Conservation (phyloP, 2,113 vertebrate species). For the Motacilla alba region DNA sequence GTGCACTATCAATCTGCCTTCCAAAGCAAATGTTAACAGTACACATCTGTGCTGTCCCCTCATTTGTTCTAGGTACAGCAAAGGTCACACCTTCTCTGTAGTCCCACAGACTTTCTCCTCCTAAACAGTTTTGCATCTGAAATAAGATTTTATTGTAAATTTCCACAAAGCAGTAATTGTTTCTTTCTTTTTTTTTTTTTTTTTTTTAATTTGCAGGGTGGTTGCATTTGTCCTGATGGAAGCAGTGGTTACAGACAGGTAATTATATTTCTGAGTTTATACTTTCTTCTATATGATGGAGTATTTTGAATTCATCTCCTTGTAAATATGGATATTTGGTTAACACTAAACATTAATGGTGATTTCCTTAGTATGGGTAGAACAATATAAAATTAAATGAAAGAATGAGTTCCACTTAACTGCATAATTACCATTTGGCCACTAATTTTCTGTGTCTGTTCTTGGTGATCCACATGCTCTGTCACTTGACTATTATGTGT, state of each 20-base stretch:
- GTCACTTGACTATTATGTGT: neutral
- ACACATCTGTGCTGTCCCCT: neutral
- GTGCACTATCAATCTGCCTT: neutral
- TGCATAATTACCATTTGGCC: neutral
- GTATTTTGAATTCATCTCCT: neutral
- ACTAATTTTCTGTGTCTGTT: neutral
- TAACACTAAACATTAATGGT: neutral
- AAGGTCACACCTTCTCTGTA: neutral
- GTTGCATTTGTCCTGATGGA: conserved; percentile 60
- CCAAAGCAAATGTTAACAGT: neutral
- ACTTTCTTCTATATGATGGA: neutral
- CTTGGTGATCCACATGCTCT: neutral
- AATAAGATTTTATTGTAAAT: neutral
- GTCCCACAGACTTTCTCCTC: neutral
- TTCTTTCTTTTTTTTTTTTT: neutral
- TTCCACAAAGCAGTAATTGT: neutral
- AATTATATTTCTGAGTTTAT: neutral
- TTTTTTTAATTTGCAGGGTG: neutral
- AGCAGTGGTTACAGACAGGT: conserved; percentile 47
- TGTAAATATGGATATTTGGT: neutral
- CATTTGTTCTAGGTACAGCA: neutral
- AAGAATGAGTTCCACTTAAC: neutral
- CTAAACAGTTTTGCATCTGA: neutral
- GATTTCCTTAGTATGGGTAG: neutral
- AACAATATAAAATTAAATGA: neutral